A percentile compares a stretch with the other conserved stretches of the same genome.
Conservation (phyloP, 2,113 vertebrate species). For the Acanthisitta chloris region DNA sequence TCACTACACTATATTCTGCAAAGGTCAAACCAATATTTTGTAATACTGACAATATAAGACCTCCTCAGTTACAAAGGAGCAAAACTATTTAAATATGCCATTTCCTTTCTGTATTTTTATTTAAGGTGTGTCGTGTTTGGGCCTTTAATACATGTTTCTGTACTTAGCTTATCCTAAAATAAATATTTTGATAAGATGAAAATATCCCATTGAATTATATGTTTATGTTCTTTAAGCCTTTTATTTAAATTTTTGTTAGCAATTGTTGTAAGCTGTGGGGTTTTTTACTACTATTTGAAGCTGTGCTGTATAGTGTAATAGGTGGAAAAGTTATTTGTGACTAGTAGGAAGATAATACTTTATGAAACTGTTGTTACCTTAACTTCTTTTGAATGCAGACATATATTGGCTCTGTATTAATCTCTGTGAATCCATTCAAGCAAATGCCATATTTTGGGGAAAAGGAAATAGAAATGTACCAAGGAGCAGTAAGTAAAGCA, state of each 20-base stretch:
- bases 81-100: background rate
- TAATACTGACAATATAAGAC: background rate
- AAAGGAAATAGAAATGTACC: conserved; percentile 98
- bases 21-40: background rate
- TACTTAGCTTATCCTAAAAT: background rate
- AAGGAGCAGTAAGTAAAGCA: conserved; percentile 90
- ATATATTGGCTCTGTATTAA: conserved; percentile 95
- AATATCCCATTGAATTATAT: background rate
- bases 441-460: conserved; percentile 99
- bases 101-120: conserved; percentile 28
- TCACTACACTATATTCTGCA: background rate
- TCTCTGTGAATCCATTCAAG: conserved; percentile 98
- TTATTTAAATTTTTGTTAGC: background rate
- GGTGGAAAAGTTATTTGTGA: background rate
- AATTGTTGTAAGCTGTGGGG: background rate
- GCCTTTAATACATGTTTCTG: background rate
- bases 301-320: background rate
- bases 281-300: background rate
- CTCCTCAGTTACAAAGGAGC: background rate
- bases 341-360: background rate
- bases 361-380: conserved; percentile 68
- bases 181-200: background rate
- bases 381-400: conserved; percentile 82
- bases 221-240: background rate
- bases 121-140: background rate